phyloP scores from a whole-genome alignment of 2,888 invertebrate genomes.

The Acleris sparsana region DNA sequence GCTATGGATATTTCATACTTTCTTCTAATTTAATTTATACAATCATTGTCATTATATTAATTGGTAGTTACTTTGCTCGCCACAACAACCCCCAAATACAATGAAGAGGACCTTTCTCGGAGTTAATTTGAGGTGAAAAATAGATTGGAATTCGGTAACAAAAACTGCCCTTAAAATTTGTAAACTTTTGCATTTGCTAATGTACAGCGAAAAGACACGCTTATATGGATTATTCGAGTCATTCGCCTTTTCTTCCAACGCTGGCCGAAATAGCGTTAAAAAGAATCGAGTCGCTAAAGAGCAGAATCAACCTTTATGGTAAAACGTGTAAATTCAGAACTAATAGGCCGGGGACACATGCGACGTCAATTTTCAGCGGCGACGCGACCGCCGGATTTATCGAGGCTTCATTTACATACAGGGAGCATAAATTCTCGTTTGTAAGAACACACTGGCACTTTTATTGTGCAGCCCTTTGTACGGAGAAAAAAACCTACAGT shows the following conservation, averaged over 20 bases:
- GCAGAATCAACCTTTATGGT: constrained; percentile 2
- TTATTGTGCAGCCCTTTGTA: constrained; percentile 77
- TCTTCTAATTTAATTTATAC: no score
- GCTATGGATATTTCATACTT: no score
- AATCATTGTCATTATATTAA: no score
- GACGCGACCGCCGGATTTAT: constrained; percentile 53
- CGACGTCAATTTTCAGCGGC: constrained; percentile 39
- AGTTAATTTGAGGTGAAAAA: no score
- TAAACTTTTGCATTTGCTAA: no score
- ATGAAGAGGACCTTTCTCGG: no score
- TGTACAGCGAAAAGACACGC: no score
- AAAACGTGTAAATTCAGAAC: constrained; percentile 28
- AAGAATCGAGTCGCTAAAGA: background rate
- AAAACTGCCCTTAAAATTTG: no score
- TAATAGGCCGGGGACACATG: constrained; percentile 36
- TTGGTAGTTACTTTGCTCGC: no score
- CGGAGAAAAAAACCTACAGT: constrained; percentile 69
- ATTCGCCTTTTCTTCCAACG: background rate
- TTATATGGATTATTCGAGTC: no score
- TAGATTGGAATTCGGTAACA: no score
- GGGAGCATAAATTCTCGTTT: constrained; percentile 81
- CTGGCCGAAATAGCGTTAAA: background rate
- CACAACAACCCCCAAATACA: no score
- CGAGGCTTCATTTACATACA: constrained; percentile 75
- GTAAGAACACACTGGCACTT: constrained; percentile 81